Conservation (phyloP, 2,113 vertebrate genomes). For the Hepsetus odoe region DNA sequence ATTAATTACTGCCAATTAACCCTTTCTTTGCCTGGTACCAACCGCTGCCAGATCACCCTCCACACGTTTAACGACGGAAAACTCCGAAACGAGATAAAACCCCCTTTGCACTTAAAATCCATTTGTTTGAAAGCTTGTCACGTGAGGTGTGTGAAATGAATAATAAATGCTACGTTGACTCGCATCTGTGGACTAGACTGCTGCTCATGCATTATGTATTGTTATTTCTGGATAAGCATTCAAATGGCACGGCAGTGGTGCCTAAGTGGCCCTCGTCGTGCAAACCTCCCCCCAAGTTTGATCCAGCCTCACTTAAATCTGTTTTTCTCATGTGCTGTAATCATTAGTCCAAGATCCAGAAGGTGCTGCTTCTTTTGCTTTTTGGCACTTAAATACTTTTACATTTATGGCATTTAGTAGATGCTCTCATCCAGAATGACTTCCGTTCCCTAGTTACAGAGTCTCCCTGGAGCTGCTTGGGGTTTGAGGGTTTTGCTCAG, state of each 20-base stretch:
- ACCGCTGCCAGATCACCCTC: background rate
- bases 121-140: conserved; percentile 60
- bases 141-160: conserved; percentile 63
- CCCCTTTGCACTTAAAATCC: conserved; percentile 41
- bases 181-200: conserved; percentile 57
- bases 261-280: conserved; percentile 53
- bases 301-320: conserved; percentile 30
- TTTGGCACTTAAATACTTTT: background rate
- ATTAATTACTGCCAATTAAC: conserved; percentile 28
- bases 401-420: no score
- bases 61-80: background rate
- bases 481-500: no score
- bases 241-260: conserved; percentile 41
- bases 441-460: no score
- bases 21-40: background rate
- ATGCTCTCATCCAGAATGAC: no score
- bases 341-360: conserved; percentile 41
- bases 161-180: conserved; percentile 65
- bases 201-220: conserved; percentile 65
- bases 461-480: no score
- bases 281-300: conserved; percentile 55
- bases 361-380: background rate
- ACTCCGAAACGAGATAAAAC: conserved; percentile 23
- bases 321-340: conserved; percentile 40
- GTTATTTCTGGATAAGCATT: conserved; percentile 64